Base-by-base conservation (phyloP, 2,888 invertebrate species). In the Drosophila kokeensis region DNA sequence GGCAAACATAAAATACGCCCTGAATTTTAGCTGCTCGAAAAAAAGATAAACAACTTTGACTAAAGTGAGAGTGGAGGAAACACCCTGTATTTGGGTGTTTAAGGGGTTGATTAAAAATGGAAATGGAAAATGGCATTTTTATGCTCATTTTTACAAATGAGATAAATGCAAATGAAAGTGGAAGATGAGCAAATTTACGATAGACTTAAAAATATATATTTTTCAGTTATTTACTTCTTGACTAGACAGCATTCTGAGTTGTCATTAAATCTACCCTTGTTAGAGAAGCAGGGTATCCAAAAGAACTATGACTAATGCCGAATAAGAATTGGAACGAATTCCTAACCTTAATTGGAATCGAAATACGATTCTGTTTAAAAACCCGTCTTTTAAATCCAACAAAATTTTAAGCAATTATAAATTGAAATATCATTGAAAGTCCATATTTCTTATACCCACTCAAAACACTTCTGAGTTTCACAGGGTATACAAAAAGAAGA, bases 401-500 rank as follows among this genome's bases (percentile, higher is more conserved):
- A 29, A 29, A 29, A 0, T 45, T 21, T 21, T 0, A 7, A 21
- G 0, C 13, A 7, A 45, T 4, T 15, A 7, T 7, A 7, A 21
- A 21, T 7, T 4, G 21, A 21, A 42, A 42, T 21, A 21, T 11
- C 2, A 11, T 21, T 2, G 15, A 45, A 45, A 21, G n/a, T 32
- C 5, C 3, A 27, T 18, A n/a, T 1, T 1, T n/a, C 1, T n/a
- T 10, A 49, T 15, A 38, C 36, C 24, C 30, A 30, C 27, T 30
- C 29, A 1, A 1, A 32, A 7, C 0, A 27, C n/a, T 36, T 18
- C 0, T 2, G 6, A 7, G 15, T 24, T 18, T 45, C 24, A 50
- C 32, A 74, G 73, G 45, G 76, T 60, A 70, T 30, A 27, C 11
- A 3, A 40, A 11, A 45, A 24, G 6, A 36, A 21, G 24, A 24